These are phyloP conservation scores for Eulemur albifrons DNA, from an alignment of 2,797 vertebrate species.

Conservation along the genomic window DNA sequence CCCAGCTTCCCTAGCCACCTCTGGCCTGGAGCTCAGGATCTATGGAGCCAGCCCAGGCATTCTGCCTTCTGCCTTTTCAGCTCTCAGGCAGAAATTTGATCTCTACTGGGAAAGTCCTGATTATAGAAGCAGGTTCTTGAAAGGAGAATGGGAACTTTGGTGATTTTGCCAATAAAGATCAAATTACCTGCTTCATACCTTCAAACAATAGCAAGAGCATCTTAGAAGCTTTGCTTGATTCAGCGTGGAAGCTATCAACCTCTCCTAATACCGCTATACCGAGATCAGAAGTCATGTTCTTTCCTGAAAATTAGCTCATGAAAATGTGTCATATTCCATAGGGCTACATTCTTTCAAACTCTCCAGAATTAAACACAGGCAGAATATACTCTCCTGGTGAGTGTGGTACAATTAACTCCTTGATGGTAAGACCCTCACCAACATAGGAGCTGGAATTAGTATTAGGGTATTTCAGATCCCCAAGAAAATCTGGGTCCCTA, in stretches of 20 bases:
- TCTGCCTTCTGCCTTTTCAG: neutral
- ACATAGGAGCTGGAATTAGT: neutral
- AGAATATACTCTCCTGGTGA: neutral
- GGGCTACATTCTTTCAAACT: neutral
- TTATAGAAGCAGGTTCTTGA: neutral
- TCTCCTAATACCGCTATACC: neutral
- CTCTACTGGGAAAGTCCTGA: neutral
- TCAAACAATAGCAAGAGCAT: neutral
- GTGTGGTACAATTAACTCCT: neutral
- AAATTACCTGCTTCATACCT: neutral
- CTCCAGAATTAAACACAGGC: neutral
- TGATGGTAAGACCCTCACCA: neutral
- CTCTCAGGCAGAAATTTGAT: neutral
- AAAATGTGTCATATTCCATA: neutral
- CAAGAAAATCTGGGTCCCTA: neutral
- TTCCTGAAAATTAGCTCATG: neutral
- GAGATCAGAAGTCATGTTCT: neutral
- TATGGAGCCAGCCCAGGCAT: neutral
- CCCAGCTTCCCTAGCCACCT: neutral
- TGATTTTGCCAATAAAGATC: neutral
- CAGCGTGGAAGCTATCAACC: neutral
- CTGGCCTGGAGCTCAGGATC: neutral
- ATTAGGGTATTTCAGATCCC: neutral
- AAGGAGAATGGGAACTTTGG: neutral
- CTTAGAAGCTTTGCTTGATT: neutral